These are phyloP conservation scores for Tachysurus fulvidraco DNA, from an alignment of 2,113 vertebrate species.

Conservation along the genomic window DNA sequence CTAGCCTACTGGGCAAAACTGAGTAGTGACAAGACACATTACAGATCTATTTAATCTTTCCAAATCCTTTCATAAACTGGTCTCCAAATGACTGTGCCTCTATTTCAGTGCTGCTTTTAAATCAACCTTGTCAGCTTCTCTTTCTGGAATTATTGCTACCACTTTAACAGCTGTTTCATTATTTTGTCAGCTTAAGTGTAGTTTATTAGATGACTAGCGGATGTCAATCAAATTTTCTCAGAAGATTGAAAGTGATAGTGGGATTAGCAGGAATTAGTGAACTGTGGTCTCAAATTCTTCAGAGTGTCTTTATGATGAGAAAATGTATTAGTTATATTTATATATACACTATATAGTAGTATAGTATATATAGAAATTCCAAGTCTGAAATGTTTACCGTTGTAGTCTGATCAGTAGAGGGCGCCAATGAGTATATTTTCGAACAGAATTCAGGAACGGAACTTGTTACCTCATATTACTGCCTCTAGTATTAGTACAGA, in stretches of 20 bases:
- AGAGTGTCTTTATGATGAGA: not conserved
- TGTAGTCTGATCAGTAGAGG: conserved; percentile 33
- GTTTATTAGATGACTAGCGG: not conserved
- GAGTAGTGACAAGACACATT: not conserved
- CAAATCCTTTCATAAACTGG: not conserved
- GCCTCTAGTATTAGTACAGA: not conserved
- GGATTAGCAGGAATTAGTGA: too few relatives aligned
- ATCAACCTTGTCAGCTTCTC: not conserved
- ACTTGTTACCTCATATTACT: conserved; percentile 23
- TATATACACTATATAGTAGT: not conserved
- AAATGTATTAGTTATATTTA: not conserved
- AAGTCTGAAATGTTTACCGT: not conserved
- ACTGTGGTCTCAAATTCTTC: not conserved
- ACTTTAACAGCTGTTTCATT: not conserved
- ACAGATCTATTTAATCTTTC: not conserved
- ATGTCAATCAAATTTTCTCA: not conserved
- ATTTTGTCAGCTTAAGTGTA: not conserved
- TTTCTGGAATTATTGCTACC: not conserved
- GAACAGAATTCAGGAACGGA: not conserved
- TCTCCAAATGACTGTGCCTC: not conserved
- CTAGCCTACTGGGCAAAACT: not conserved
- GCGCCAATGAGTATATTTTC: conserved; percentile 13
- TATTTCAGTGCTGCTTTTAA: not conserved
- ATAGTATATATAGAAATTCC: not conserved
- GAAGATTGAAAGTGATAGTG: not conserved